Conservation (phyloP, 2,797 vertebrate species). For the Danio tinwini region DNA sequence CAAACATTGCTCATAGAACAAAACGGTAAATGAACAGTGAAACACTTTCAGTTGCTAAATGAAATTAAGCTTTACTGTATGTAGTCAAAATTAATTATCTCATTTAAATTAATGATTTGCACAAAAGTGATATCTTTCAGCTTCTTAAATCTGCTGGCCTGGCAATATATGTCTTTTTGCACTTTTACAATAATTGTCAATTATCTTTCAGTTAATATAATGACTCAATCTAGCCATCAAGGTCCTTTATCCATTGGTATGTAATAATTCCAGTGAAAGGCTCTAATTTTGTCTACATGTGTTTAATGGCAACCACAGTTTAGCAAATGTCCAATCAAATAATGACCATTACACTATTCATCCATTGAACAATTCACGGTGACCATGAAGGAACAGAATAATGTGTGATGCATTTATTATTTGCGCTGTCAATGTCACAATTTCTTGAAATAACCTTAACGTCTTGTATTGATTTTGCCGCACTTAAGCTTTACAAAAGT, state of each 20-base stretch:
- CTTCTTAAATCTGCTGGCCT: neutral
- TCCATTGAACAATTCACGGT: conserved; percentile 26
- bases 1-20: too few relatives aligned
- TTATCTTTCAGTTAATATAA: conserved; percentile 22
- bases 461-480: conserved; percentile 41
- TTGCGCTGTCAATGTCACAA: conserved; percentile 7
- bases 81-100: neutral
- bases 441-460: conserved; percentile 37
- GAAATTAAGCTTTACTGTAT: neutral
- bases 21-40: neutral
- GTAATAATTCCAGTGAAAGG: conserved; percentile 53
- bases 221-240: conserved; percentile 5
- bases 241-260: conserved; percentile 37
- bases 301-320: conserved; percentile 56
- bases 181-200: neutral
- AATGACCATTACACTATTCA: conserved; percentile 45
- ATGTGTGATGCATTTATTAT: conserved; percentile 62
- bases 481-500: conserved; percentile 30
- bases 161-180: neutral
- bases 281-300: conserved; percentile 58
- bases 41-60: neutral
- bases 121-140: neutral
- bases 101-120: neutral
- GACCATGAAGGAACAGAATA: conserved; percentile 37
- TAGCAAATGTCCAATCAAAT: conserved; percentile 18